These are phyloP conservation scores for Lasioglossum lativentre DNA, from an alignment of 2,888 invertebrate genomes.

Conservation along the genomic window DNA sequence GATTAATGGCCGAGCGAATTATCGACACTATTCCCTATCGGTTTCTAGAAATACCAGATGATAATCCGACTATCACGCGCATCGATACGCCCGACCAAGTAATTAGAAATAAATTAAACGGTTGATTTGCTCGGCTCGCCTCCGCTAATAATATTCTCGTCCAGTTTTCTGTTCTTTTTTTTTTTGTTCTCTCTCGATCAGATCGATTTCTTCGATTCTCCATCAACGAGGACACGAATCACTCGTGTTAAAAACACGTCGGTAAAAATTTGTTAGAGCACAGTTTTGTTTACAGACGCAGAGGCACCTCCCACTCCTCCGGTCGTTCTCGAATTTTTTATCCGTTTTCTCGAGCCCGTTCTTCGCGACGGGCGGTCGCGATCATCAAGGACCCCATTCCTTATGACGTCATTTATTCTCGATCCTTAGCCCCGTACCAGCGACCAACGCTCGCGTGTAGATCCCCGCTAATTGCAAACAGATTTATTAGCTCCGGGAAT, in stretches of 20 bases:
- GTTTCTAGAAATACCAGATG: constrained; percentile 58
- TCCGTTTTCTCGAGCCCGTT: constrained; percentile 64
- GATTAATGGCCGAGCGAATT: constrained; percentile 65
- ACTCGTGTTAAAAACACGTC: too few species aligned
- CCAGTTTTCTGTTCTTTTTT: too few species aligned
- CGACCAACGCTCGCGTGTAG: constrained; percentile 77
- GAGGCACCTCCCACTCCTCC: constrained; percentile 34
- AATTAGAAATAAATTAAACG: constrained; percentile 46
- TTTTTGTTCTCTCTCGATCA: background rate
- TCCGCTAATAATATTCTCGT: background rate
- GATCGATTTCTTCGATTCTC: background rate
- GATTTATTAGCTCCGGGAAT: constrained; percentile 80
- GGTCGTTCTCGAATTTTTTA: constrained; percentile 47
- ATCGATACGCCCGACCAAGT: constrained; percentile 21
- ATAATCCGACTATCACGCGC: constrained; percentile 30
- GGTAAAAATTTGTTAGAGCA: background rate
- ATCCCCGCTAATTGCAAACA: constrained; percentile 83
- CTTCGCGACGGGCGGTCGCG: constrained; percentile 79
- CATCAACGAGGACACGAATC: too few species aligned
- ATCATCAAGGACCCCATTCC: constrained; percentile 77
- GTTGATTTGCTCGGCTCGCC: background rate
- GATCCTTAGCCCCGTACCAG: constrained; percentile 57
- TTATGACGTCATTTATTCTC: constrained; percentile 82
- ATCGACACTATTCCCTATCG: constrained; percentile 47
- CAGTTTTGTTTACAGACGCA: constrained; percentile 36